Evolutionary conservation across 2,797 vertebrate species (phyloP).

Genomic region (Tragopan temminckii): DNA sequence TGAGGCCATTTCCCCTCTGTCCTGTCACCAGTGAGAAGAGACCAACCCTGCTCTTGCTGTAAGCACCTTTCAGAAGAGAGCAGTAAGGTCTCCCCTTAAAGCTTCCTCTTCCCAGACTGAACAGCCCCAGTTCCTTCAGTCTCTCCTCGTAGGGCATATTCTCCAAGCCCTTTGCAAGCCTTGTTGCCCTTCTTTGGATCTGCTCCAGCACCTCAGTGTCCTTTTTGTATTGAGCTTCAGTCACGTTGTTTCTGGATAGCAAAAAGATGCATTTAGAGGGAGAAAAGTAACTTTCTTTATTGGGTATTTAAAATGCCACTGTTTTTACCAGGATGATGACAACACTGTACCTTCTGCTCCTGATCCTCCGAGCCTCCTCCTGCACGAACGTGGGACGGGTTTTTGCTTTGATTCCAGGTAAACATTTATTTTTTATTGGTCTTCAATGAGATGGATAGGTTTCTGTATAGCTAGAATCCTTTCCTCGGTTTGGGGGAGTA

Average conservation of each 20-base stretch:
- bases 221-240: not conserved
- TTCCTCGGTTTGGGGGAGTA: not conserved
- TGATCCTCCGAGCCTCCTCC: slow-evolving; percentile 84
- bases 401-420: slow-evolving; percentile 99
- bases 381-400: slow-evolving; percentile 88
- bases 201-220: no score
- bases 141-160: no score
- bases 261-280: not conserved
- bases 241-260: not conserved
- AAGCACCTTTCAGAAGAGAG: no score
- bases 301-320: not conserved
- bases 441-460: not conserved
- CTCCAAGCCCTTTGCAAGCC: no score
- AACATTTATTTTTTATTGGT: not conserved
- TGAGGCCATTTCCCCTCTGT: no score
- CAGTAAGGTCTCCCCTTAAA: no score
- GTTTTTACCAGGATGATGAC: slow-evolving; percentile 78
- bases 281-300: not conserved
- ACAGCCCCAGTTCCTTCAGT: no score
- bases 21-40: no score
- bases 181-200: no score
- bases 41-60: no score
- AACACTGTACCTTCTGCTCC: slow-evolving; percentile 79
- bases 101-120: no score
- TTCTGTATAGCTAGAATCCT: not conserved